phyloP scores from a whole-genome alignment of 2,113 vertebrate species.

The Hemichromis elongatus region DNA sequence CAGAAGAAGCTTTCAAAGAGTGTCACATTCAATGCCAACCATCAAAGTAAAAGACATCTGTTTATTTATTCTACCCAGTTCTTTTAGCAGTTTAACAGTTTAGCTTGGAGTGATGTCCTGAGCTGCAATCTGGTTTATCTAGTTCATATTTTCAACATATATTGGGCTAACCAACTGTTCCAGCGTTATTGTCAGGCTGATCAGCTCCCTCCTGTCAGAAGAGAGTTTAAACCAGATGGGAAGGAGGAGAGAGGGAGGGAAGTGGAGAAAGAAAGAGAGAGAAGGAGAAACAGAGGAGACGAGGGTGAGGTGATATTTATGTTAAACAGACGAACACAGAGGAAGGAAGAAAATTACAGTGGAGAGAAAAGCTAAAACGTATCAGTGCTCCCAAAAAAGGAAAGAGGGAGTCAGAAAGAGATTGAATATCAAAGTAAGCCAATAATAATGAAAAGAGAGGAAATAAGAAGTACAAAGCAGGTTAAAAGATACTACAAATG shows the following conservation, averaged over 20 bases:
- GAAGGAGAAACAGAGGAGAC: background rate
- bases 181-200: background rate
- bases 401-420: background rate
- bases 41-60: background rate
- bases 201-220: background rate
- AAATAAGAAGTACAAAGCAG: background rate
- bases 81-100: background rate
- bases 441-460: background rate
- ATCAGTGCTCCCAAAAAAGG: background rate
- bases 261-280: background rate
- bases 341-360: slow-evolving; percentile 40
- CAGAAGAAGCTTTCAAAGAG: background rate
- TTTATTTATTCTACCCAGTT: background rate
- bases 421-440: slow-evolving; percentile 6
- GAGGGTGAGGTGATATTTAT: slow-evolving; percentile 38
- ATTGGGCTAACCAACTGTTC: background rate
- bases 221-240: background rate
- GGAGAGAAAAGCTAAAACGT: background rate
- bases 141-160: background rate
- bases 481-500: slow-evolving; percentile 18
- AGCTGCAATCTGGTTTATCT: background rate
- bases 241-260: slow-evolving; percentile 4
- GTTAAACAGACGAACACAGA: slow-evolving; percentile 43
- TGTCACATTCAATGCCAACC: background rate
- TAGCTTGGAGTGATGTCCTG: background rate